Evolutionary conservation across 2,888 invertebrate genomes (phyloP), one percentile per base, ranked within the genome.

Genomic region (Mycogona germanica): DNA sequence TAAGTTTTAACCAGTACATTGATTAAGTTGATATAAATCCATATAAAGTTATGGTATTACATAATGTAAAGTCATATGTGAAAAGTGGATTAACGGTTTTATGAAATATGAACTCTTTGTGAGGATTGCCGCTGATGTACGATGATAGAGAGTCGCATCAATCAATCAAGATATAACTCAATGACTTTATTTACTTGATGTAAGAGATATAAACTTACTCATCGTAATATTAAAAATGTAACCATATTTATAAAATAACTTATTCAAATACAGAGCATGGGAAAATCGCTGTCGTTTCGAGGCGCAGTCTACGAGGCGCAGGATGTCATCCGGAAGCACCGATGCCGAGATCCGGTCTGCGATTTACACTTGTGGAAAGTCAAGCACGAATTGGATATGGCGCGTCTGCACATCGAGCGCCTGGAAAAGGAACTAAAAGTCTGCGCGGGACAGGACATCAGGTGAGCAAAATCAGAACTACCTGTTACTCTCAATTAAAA

Each of bases 311-410:
- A 74, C 64, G 84, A 86, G 67, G 84, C 85, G 9, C 83, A 83
- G 63, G 84, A 84, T 65, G 78, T 84, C 58, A 70, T 84, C 40
- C 76, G 78, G 61, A 79, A 82, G 65, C 84, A 84, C 67, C 77
- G 82, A 56, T 83, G 86, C 69, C 78, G 78, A 55, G 86, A 87
- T 71, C 82, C 82, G 58, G 82, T 78, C 68, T 88, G 78, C 75
- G 88, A 78, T 73, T 82, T 78, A 64, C 87, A 80, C 72, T 50
- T 46, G 48, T 55, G 41, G 88, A 87, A 91, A 66, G 87, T 88
- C 44, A 83, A 86, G 63, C 84, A 91, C 68, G 89, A 93, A 68
- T 76, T 93, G 62, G 91, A 91, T 69, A 80, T 89, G 71, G 87
- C 91, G 1, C 76, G 83, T 63, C 75, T 88, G 64, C 78, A 87